phyloP scores from a whole-genome alignment of 2,888 invertebrate species.

The Hoplodrina blanda region DNA sequence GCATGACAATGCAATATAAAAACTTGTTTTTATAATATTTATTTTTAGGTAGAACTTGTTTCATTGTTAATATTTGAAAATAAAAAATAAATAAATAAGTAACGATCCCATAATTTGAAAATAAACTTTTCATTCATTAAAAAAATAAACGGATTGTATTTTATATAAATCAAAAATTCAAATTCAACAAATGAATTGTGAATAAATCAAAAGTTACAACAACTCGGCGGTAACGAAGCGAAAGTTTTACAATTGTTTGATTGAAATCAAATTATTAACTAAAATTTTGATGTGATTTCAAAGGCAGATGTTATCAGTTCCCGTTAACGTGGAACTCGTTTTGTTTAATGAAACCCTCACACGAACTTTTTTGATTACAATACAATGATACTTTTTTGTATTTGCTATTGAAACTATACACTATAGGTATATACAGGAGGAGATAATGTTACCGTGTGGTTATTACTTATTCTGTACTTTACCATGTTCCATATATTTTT shows the following conservation, averaged over 20 bases:
- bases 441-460: too few relatives aligned
- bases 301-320: constrained; percentile 63
- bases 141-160: constrained; percentile 62
- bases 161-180: constrained; percentile 72
- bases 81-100: constrained; percentile 10
- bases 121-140: constrained; percentile 57
- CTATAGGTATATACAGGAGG: too few relatives aligned
- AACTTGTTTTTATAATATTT: too few relatives aligned
- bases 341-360: constrained; percentile 44
- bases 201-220: constrained; percentile 73
- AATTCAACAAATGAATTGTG: constrained; percentile 71
- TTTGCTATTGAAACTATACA: constrained; percentile 1
- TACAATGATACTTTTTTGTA: constrained; percentile 29
- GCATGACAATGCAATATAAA: too few relatives aligned
- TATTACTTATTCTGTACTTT: too few relatives aligned
- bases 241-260: constrained; percentile 68
- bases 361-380: constrained; percentile 50
- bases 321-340: constrained; percentile 45
- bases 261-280: constrained; percentile 69
- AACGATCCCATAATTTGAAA: constrained; percentile 3
- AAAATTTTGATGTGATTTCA: constrained; percentile 66
- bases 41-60: too few relatives aligned
- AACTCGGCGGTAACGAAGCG: constrained; percentile 66
- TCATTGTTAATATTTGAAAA: background rate
- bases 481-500: too few relatives aligned